phyloP scores from a whole-genome alignment of 2,888 invertebrate genomes.

The Apodemia zela region DNA sequence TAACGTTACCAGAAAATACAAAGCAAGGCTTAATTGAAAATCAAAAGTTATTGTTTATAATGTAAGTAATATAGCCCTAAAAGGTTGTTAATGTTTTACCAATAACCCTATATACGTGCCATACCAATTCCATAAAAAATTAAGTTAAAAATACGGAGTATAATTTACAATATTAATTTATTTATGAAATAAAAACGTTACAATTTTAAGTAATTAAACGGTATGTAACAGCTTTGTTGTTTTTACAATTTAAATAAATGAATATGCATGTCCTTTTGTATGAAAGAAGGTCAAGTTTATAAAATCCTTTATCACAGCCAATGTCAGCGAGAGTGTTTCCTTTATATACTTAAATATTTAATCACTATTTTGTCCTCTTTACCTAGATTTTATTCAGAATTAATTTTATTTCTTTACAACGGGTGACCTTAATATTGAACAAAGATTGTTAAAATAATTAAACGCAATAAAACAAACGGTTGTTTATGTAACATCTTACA shows the following conservation, averaged over 20 bases:
- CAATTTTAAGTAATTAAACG: background rate
- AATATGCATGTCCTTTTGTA: constrained; percentile 12
- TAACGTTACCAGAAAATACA: constrained; percentile 24
- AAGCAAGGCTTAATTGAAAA: constrained; percentile 35
- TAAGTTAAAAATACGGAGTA: too few species aligned
- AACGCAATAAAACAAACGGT: background rate
- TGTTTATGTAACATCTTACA: background rate
- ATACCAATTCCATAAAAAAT: too few species aligned
- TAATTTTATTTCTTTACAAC: constrained; percentile 4
- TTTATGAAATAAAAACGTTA: background rate
- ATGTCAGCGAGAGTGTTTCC: constrained; percentile 8
- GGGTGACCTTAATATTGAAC: constrained; percentile 8
- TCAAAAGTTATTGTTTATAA: too few species aligned
- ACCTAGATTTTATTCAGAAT: constrained; percentile 9
- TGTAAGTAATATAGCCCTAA: too few species aligned
- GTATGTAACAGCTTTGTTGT: constrained; percentile 1
- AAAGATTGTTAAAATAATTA: background rate
- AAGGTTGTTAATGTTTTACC: too few species aligned
- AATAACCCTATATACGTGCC: too few species aligned
- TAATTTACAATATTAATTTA: too few species aligned
- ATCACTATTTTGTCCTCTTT: constrained; percentile 6
- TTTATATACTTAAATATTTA: constrained; percentile 4
- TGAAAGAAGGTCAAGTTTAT: constrained; percentile 8
- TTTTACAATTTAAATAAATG: constrained; percentile 2
- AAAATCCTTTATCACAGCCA: constrained; percentile 10